Conservation (phyloP, 2,113 vertebrate species). For the Dipodomys stephensi region DNA sequence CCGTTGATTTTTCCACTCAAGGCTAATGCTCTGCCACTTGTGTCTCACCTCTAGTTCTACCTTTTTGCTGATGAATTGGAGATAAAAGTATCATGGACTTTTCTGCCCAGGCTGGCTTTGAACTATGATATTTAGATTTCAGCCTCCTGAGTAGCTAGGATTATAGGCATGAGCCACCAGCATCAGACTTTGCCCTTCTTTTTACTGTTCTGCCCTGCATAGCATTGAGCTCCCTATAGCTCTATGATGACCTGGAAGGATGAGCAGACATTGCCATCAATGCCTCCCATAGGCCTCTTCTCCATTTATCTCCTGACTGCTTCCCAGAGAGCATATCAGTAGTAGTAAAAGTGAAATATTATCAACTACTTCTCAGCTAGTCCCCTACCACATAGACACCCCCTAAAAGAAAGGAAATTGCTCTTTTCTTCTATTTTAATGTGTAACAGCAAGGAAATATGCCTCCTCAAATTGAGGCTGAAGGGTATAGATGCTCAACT, state of each 20-base stretch:
- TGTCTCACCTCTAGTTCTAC: no score
- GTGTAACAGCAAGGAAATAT: not conserved
- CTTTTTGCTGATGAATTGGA: no score
- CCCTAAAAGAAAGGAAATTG: not conserved
- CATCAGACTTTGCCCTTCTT: not conserved
- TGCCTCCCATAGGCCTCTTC: not conserved
- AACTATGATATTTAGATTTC: no score
- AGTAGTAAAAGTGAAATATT: constrained; percentile 20
- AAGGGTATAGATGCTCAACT: not conserved
- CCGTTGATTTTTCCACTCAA: no score
- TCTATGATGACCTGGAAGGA: not conserved
- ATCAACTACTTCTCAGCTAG: not conserved
- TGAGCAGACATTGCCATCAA: not conserved
- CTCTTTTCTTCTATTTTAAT: not conserved
- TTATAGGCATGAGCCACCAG: no score
- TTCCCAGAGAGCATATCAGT: not conserved
- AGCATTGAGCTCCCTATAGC: not conserved
- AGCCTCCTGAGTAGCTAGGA: no score
- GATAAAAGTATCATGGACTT: no score
- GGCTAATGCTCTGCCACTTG: no score
- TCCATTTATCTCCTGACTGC: not conserved
- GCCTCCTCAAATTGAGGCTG: not conserved
- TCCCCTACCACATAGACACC: not conserved
- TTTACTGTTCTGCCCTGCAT: not conserved
- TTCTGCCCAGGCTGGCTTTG: no score